Percentiles rank a stretch among this genome's conserved stretches.
These are phyloP conservation scores for Acyrthosiphon pisum DNA, from an alignment of 1,140 invertebrate genomes.

Conservation along the genomic window DNA sequence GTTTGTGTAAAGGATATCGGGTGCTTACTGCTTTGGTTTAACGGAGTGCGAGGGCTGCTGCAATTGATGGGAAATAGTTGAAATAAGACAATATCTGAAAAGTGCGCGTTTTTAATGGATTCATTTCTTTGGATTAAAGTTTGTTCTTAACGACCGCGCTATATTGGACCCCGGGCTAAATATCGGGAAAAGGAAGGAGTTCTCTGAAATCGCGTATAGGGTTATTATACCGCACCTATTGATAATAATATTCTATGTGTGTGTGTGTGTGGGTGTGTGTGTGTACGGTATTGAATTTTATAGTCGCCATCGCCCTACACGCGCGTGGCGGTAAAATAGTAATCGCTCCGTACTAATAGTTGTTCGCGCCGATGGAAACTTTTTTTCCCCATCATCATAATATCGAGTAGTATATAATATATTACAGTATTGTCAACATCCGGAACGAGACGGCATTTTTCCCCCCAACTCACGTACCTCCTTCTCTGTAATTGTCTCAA, in stretches of 20 bases:
- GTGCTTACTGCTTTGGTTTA: not conserved
- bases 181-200: not conserved
- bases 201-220: not conserved
- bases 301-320: too few species aligned
- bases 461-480: not conserved
- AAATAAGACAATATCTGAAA: constrained; percentile 25
- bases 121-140: constrained; percentile 19
- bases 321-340: not conserved
- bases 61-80: not conserved
- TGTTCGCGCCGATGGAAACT: not conserved
- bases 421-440: not conserved
- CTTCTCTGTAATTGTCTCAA: not conserved
- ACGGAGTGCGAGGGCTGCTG: not conserved
- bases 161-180: not conserved
- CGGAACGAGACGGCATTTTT: not conserved
- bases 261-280: not conserved
- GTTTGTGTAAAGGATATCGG: not conserved
- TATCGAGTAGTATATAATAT: not conserved
- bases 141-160: not conserved
- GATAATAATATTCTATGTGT: not conserved
- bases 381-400: not conserved
- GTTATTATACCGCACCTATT: not conserved
- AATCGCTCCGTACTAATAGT: not conserved
- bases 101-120: not conserved
- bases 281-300: not conserved